Conservation (phyloP, 35 echinoderm and acorn worm species). For the Hemicentrotus pulcherrimus region DNA sequence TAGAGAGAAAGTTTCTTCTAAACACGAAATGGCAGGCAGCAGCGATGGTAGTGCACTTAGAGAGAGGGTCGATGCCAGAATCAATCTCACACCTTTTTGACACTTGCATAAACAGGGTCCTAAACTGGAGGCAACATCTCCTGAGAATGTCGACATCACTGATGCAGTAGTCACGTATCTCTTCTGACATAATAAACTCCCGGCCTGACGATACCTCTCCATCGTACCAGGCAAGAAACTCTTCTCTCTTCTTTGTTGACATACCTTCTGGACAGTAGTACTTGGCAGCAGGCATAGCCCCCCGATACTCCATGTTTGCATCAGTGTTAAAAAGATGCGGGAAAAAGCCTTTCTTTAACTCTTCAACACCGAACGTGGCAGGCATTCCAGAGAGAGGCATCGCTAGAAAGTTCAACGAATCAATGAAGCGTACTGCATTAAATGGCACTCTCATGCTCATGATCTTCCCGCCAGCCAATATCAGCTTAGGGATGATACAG, state of each 20-base stretch:
- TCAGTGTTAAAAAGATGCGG: conserved; percentile 65
- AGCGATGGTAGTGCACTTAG: too few species aligned
- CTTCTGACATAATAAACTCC: conserved; percentile 54
- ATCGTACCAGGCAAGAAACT: conserved; percentile 63
- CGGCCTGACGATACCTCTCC: conserved; percentile 23
- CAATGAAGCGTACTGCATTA: conserved; percentile 58
- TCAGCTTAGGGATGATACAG: conserved; percentile 61
- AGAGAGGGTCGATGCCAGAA: too few species aligned
- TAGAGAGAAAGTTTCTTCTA: conserved; percentile 61
- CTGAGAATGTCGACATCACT: conserved; percentile 76
- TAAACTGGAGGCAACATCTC: conserved; percentile 63
- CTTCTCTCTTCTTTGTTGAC: conserved; percentile 26
- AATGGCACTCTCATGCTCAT: conserved; percentile 49
- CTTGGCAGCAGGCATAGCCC: conserved; percentile 45
- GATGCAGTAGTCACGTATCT: conserved; percentile 62
- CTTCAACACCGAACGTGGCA: conserved; percentile 65
- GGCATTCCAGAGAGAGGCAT: conserved; percentile 68
- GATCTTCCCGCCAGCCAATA: conserved; percentile 67
- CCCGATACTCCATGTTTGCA: conserved; percentile 53
- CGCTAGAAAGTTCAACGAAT: conserved; percentile 80
- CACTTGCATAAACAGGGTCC: too few species aligned
- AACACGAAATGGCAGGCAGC: conserved; percentile 71
- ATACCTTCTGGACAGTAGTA: conserved; percentile 71
- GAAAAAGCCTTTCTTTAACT: conserved; percentile 77
- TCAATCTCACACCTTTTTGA: too few species aligned